Percentiles rank a stretch among this genome's conserved stretches.
These are phyloP conservation scores for Enteromius paludinosus DNA, from an alignment of 2,797 vertebrate species.

Conservation along the genomic window DNA sequence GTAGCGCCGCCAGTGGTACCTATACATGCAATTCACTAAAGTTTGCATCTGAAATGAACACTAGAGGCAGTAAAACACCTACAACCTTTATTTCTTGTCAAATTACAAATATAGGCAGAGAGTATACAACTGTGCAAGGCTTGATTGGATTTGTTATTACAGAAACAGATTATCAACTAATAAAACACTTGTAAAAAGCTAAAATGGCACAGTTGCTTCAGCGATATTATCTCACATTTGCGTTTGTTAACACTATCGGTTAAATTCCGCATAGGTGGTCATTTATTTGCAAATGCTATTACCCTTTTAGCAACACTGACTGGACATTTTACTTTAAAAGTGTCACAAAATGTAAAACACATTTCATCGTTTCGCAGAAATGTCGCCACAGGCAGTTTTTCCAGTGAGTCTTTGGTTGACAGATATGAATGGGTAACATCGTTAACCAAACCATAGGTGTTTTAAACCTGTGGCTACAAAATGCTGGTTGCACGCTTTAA, in stretches of 20 bases:
- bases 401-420: neutral
- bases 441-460: neutral
- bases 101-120: neutral
- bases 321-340: neutral
- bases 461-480: neutral
- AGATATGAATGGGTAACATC: neutral
- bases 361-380: neutral
- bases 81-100: neutral
- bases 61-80: neutral
- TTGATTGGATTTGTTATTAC: neutral
- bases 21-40: neutral
- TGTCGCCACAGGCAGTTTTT: neutral
- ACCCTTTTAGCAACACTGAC: neutral
- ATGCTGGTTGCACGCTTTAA: neutral
- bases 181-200: neutral
- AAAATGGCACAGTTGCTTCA: neutral
- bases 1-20: too few relatives aligned
- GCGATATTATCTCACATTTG: neutral
- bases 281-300: neutral
- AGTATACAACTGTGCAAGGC: neutral
- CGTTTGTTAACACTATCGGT: neutral
- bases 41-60: neutral
- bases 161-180: neutral
- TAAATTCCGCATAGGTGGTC: neutral
- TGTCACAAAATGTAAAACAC: neutral